Evolutionary conservation across 2,888 invertebrate genomes (phyloP), one percentile per base, ranked within the genome.

Genomic region (Melanostoma mellinum): DNA sequence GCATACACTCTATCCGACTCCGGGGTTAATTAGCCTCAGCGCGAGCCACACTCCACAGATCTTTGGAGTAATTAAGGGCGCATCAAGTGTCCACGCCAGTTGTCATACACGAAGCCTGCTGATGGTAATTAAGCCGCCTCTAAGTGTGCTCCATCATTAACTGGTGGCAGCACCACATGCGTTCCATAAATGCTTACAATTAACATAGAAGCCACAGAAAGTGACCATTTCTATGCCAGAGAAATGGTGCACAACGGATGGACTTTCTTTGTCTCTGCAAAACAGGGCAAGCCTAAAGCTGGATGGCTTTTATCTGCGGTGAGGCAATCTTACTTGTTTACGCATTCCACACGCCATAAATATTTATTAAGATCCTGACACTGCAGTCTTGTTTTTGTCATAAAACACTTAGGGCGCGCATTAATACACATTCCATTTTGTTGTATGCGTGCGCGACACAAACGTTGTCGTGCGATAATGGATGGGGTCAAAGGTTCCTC

Each of bases 361-460:
- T 84, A 84, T 84, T 84, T 84, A 84, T 84, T 84, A 84, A 84
- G 84, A 75, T 79, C 79, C 84, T 79, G 53, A 33, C 79, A 75
- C 65, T 79, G 79, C 61, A 67, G 84, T 69, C 74, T 79, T 78
- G 74, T 55, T 71, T 79, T 78, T 60, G 74, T 75, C 84, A 75
- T 84, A 84, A 84, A 84, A 84, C 84, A 84, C 84, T 84, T 79
- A 84, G 79, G 75, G 58, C 53, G 67, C 55, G 61, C 55, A 67
- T 68, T 73, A 68, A 69, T 61, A 52, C 69, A 63, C 73, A 9
- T 50, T 69, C 36, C 53, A 30, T 20, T 20, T 58, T 9, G 6
- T 20, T 10, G 42, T 38, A 42, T 61, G 77, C 72, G 55, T 76
- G 78, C 73, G 65, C 69, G 78, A 78, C 73, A 56, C 58, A 78